phyloP scores from a whole-genome alignment of 1,140 invertebrate species.

The Idris sp. region DNA sequence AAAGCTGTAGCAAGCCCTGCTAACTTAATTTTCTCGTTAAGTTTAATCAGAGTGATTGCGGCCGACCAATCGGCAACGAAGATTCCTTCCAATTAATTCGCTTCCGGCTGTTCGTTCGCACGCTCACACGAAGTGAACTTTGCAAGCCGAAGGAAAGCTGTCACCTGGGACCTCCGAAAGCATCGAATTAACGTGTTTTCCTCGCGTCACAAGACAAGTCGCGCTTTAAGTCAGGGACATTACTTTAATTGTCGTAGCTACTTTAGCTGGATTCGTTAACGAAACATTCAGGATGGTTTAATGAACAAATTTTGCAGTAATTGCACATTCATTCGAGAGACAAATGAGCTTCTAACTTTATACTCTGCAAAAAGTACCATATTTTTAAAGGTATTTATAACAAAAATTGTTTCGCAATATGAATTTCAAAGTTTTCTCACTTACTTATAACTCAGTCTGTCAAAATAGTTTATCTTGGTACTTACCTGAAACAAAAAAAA shows the following conservation, averaged over 20 bases:
- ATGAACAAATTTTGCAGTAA: constrained; percentile 16
- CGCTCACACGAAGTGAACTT: constrained; percentile 17
- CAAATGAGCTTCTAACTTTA: too few species aligned
- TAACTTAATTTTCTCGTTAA: too few species aligned
- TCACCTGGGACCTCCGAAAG: constrained; percentile 25
- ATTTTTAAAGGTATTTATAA: too few species aligned
- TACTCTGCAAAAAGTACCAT: too few species aligned
- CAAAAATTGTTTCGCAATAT: too few species aligned
- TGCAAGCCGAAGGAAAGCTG: constrained; percentile 22
- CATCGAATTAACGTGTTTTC: constrained; percentile 41
- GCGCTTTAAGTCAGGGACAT: background rate
- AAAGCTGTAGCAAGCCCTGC: too few species aligned
- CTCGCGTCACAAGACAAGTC: constrained; percentile 2
- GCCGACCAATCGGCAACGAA: too few species aligned
- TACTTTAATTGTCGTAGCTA: constrained; percentile 21
- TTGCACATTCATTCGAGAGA: too few species aligned
- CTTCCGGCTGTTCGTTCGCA: constrained; percentile 39
- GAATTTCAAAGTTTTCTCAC: constrained; percentile 11
- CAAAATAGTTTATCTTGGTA: constrained; percentile 5
- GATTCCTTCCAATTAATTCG: constrained; percentile 51
- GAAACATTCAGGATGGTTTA: constrained; percentile 25
- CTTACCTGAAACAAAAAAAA: constrained; percentile 52
- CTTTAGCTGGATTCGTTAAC: constrained; percentile 35
- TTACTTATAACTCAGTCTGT: constrained; percentile 9
- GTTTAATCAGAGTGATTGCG: too few species aligned